phyloP scores from a whole-genome alignment of 2,888 invertebrate species.

The Cheiracanthium punctorium region DNA sequence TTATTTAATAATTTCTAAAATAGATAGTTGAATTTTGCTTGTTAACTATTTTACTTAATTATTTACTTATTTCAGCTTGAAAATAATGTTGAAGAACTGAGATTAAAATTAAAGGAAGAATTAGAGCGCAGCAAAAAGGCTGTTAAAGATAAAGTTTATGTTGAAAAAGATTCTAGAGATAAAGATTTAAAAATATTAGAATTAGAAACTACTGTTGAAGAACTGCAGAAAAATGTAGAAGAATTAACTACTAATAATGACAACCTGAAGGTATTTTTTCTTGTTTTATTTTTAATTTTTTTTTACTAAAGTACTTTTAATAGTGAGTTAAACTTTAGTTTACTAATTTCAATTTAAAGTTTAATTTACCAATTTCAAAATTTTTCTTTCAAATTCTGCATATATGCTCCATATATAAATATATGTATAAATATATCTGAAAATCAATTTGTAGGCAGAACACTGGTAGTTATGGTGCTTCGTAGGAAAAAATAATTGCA shows the following conservation, averaged over 20 bases:
- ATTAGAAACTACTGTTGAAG: conserved; percentile 30
- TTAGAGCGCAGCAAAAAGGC: conserved; percentile 26
- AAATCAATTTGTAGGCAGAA: too few relatives aligned
- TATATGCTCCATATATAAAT: too few relatives aligned
- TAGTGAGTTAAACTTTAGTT: too few relatives aligned
- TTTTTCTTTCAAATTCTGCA: too few relatives aligned
- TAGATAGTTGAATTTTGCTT: neutral
- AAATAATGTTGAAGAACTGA: conserved; percentile 38
- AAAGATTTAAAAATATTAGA: conserved; percentile 41
- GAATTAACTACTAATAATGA: neutral
- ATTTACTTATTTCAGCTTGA: conserved; percentile 34
- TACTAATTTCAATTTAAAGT: too few relatives aligned
- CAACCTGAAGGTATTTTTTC: neutral
- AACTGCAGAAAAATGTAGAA: conserved; percentile 28
- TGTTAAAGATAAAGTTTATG: conserved; percentile 36
- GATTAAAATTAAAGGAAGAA: conserved; percentile 43
- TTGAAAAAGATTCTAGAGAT: conserved; percentile 30
- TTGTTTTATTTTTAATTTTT: too few relatives aligned
- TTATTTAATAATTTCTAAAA: neutral
- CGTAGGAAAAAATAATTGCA: too few relatives aligned
- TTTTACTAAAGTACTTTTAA: too few relatives aligned
- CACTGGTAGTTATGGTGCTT: too few relatives aligned
- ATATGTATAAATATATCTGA: too few relatives aligned
- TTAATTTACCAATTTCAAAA: too few relatives aligned
- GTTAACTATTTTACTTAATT: neutral